Conservation (phyloP, 2,113 vertebrate species). For the Anthoscopus minutus region DNA sequence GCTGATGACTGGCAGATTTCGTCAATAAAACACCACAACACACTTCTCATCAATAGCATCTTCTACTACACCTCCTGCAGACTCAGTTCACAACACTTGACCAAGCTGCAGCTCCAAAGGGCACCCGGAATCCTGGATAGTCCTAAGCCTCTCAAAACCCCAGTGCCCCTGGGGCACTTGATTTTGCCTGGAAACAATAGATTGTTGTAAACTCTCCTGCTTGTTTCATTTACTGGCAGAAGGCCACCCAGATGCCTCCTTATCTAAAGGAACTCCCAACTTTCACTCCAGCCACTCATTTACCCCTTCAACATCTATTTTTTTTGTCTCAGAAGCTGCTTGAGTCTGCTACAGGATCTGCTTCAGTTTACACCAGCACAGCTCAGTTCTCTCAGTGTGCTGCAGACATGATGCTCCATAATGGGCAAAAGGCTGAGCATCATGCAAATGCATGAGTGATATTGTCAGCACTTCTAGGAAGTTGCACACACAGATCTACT, state of each 20-base stretch:
- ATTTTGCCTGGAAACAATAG: neutral
- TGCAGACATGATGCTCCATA: neutral
- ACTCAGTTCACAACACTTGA: neutral
- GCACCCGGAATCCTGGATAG: neutral
- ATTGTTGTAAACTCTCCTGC: neutral
- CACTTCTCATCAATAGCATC: neutral
- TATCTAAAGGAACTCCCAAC: neutral
- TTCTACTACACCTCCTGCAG: neutral
- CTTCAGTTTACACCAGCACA: neutral
- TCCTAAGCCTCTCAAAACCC: neutral
- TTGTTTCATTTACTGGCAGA: neutral
- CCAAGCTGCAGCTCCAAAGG: neutral
- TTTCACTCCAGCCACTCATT: neutral
- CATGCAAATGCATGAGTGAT: neutral
- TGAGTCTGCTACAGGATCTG: neutral
- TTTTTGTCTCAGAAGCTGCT: neutral
- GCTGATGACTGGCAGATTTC: neutral
- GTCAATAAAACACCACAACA: neutral
- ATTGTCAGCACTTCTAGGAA: constrained; percentile 21
- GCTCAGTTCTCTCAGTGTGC: neutral
- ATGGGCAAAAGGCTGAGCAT: constrained; percentile 9
- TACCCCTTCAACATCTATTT: neutral
- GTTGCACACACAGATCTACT: constrained; percentile 38
- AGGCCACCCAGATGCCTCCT: neutral
- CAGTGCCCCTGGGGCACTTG: neutral